Percentiles rank a stretch among this genome's conserved stretches.
Evolutionary conservation across 2,888 invertebrate genomes (phyloP).

Genomic region (Himalopsyche tibetana): DNA sequence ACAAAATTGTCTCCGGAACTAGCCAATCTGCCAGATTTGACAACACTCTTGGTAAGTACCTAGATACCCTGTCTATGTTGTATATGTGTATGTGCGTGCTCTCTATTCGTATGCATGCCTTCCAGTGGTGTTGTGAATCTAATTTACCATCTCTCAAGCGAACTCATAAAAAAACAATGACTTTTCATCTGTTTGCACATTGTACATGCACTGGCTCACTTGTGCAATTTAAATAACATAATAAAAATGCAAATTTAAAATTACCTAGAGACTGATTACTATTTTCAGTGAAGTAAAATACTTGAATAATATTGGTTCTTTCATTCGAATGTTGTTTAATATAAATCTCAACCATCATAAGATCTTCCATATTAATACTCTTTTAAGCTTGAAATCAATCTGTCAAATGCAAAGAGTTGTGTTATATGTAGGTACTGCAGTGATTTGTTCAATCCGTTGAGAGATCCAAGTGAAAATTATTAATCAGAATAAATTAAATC

Average conservation of each 20-base stretch:
- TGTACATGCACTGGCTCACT: background rate
- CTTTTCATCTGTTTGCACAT: constrained; percentile 47
- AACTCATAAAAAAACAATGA: background rate
- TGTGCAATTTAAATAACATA: constrained; percentile 37
- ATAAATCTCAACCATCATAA: too few relatives aligned
- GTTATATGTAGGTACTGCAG: too few relatives aligned
- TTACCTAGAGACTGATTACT: too few relatives aligned
- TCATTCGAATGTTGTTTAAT: too few relatives aligned
- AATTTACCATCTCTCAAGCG: background rate
- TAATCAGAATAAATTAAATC: too few relatives aligned
- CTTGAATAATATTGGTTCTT: too few relatives aligned
- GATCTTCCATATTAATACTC: too few relatives aligned
- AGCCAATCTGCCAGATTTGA: constrained; percentile 81
- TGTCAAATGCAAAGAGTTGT: too few relatives aligned
- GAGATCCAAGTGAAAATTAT: too few relatives aligned
- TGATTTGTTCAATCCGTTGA: too few relatives aligned
- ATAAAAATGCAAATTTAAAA: constrained; percentile 5
- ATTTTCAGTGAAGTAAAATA: too few relatives aligned
- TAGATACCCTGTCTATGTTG: background rate
- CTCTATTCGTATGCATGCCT: constrained; percentile 42
- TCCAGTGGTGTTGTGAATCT: background rate
- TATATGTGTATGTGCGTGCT: background rate
- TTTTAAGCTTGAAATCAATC: too few relatives aligned
- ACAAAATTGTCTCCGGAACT: constrained; percentile 81
- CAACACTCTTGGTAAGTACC: constrained; percentile 81